These are phyloP conservation scores for Puntigrus tetrazona DNA, from an alignment of 2,113 vertebrate species.

Conservation along the genomic window DNA sequence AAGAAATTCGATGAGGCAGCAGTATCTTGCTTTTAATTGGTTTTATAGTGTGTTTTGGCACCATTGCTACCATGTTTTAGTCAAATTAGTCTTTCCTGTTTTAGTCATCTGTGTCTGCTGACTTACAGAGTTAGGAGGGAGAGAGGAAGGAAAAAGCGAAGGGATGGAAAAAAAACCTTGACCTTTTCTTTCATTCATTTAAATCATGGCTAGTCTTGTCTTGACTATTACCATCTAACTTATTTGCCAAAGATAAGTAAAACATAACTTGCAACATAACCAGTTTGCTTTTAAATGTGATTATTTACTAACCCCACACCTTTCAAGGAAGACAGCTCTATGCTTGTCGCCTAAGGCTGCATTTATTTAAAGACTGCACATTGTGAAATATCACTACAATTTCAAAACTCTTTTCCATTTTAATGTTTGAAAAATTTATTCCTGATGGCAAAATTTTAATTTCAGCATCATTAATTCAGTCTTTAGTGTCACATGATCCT, in stretches of 20 bases:
- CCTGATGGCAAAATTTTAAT: background rate
- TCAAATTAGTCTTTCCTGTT: slow-evolving; percentile 71
- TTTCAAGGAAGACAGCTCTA: background rate
- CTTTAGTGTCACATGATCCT: background rate
- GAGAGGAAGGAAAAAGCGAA: background rate
- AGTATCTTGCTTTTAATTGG: slow-evolving; percentile 69
- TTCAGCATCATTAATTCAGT: background rate
- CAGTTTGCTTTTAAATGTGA: background rate
- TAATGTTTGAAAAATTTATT: background rate
- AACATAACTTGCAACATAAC: background rate
- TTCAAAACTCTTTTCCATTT: background rate
- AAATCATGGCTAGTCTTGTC: background rate
- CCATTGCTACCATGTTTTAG: slow-evolving; percentile 58
- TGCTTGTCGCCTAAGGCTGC: background rate
- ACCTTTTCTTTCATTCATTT: background rate
- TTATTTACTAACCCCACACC: background rate
- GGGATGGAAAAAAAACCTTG: background rate
- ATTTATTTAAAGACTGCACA: background rate
- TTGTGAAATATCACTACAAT: background rate
- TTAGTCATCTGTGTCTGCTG: slow-evolving; percentile 67
- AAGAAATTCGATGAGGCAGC: slow-evolving; percentile 69
- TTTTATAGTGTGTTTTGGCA: slow-evolving; percentile 71
- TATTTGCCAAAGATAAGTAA: background rate
- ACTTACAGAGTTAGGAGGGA: slow-evolving; percentile 51
- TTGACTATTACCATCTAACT: background rate